phyloP scores from a whole-genome alignment of 2,797 vertebrate species.

The Danio jaintianensis region DNA sequence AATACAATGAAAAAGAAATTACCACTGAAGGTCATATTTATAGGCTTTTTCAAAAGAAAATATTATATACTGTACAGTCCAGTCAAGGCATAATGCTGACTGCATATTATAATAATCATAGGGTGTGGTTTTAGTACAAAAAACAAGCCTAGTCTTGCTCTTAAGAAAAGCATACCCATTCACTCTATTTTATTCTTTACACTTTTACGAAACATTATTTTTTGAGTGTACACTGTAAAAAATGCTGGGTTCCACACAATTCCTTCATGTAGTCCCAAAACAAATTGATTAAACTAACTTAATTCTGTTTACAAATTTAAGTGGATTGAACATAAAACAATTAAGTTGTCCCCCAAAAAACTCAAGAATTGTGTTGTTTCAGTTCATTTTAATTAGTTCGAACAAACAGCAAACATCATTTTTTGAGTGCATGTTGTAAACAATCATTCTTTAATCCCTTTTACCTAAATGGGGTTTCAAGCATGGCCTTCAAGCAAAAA shows the following conservation, averaged over 20 bases:
- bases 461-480: neutral
- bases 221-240: too few relatives aligned
- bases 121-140: slow-evolving; percentile 20
- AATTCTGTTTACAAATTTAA: too few relatives aligned
- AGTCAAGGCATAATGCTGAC: neutral
- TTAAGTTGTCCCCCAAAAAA: too few relatives aligned
- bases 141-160: slow-evolving; percentile 13
- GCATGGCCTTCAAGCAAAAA: neutral
- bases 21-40: neutral
- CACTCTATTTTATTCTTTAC: slow-evolving; percentile 4
- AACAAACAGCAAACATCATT: too few relatives aligned
- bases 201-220: too few relatives aligned
- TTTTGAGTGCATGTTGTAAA: slow-evolving; percentile 17
- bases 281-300: too few relatives aligned
- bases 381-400: too few relatives aligned
- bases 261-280: too few relatives aligned
- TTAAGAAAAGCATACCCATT: slow-evolving; percentile 8
- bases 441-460: neutral
- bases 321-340: too few relatives aligned
- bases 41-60: neutral
- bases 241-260: too few relatives aligned
- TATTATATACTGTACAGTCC: neutral
- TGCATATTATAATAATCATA: slow-evolving; percentile 24
- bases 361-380: too few relatives aligned
- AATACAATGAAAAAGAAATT: too few relatives aligned